Base-by-base conservation (phyloP, 2,797 vertebrate species). In the Graptemys geographica region DNA sequence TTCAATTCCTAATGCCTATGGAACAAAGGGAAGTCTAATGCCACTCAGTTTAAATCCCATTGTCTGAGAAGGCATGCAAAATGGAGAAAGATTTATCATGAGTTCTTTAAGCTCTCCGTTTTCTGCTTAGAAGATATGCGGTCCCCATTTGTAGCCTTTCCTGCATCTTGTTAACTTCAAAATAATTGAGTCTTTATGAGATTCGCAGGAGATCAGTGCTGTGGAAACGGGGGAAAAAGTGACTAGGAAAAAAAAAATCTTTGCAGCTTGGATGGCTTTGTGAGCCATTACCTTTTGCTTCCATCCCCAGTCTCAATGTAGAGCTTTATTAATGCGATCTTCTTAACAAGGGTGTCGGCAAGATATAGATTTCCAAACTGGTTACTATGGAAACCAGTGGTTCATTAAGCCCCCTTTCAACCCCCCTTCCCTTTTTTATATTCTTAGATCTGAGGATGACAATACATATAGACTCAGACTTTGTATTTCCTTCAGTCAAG, bases 311-410 rank as follows among this genome's bases (percentile, higher is more conserved):
- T 76, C 89, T 95, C 57, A 53, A 55, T 28, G 49, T 33, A 90
- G 52, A 76, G 55, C 28, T 96, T 90, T 93, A 69, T 90, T 96
- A 93, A 84, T 47, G 80, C 47, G 9, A 37, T 90, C 16, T 94
- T 84, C 57, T 95, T 88, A 82, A 80, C 51, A 88, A 74, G 7
- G 0, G 2, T 69, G 79, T 27, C n/a, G 81, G 82, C 23, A 83
- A 94, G 55, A 90, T 49, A 89, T 1, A 76, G 83, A 93, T 95
- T 96, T 96, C 80, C 52, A 94, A 84, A 62, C 52, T 83, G 69
- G 59, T 89, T 94, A 84, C 80, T 81, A 90, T 84, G 86, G 91
- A 95, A 96, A 94, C 86, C 81, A 89, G 37, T 74, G 81, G 12
- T 49, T 86, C 62, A 51, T 90, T 87, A 87, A 92, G 47, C 27